A percentile compares a stretch with the other conserved stretches of the same genome.
phyloP scores from a whole-genome alignment of 2,888 invertebrate species.

The Hoplodrina ambigua region DNA sequence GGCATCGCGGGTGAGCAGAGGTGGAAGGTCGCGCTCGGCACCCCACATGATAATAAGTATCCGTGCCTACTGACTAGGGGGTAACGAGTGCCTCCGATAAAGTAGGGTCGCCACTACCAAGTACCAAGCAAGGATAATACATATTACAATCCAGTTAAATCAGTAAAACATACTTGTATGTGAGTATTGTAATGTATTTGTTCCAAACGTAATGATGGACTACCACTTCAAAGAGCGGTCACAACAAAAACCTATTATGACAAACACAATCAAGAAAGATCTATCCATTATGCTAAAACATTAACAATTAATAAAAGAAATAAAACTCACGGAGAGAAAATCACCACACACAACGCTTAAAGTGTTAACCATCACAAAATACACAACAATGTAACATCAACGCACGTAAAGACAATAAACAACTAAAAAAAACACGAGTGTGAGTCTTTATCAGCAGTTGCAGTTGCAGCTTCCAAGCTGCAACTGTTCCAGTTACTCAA shows the following conservation, averaged over 20 bases:
- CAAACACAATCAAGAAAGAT: too few species aligned
- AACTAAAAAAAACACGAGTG: slow-evolving; percentile 5
- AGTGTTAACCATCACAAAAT: slow-evolving; percentile 56
- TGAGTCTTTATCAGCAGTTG: too few species aligned
- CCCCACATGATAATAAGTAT: slow-evolving; percentile 80
- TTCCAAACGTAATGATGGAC: background rate
- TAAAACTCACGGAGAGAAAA: slow-evolving; percentile 55
- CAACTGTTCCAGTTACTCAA: too few species aligned
- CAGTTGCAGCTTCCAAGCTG: too few species aligned
- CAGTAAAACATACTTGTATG: slow-evolving; percentile 7
- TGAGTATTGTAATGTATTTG: slow-evolving; percentile 2
- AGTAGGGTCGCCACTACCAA: slow-evolving; percentile 66
- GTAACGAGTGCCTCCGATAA: slow-evolving; percentile 79
- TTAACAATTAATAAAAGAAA: background rate
- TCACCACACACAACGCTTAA: slow-evolving; percentile 51
- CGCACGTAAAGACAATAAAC: slow-evolving; percentile 4
- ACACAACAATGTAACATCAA: slow-evolving; percentile 15
- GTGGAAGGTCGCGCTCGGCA: slow-evolving; percentile 79
- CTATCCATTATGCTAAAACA: background rate
- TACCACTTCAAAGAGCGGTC: background rate
- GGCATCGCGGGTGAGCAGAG: slow-evolving; percentile 73
- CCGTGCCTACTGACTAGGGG: slow-evolving; percentile 85
- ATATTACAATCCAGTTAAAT: slow-evolving; percentile 43
- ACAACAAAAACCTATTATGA: background rate
- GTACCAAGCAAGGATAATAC: slow-evolving; percentile 50